Evolutionary conservation across 2,113 vertebrate species (phyloP).

Genomic region (Beaufortia kweichowensis): DNA sequence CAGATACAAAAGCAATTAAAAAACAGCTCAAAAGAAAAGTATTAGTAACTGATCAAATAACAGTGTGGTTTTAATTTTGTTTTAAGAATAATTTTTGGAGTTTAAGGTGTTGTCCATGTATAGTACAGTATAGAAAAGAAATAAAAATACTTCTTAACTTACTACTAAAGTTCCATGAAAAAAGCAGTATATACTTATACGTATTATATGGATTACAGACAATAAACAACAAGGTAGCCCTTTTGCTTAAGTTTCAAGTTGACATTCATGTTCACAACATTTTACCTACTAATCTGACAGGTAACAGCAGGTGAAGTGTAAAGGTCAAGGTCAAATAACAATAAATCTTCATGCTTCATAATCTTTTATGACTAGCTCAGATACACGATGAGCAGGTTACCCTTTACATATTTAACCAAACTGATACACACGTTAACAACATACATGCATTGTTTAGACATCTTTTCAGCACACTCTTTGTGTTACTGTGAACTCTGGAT

Average conservation of each 20-base stretch:
- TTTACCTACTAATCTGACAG: not conserved
- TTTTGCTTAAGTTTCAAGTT: no score
- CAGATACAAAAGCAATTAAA: no score
- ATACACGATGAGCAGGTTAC: not conserved
- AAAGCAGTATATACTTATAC: no score
- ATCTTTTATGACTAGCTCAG: not conserved
- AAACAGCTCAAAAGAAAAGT: not conserved
- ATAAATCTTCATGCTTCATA: not conserved
- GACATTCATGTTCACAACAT: no score
- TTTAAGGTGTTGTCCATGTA: no score
- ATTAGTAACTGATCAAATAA: not conserved
- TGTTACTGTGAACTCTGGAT: not conserved
- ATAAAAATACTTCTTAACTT: no score
- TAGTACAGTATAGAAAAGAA: no score
- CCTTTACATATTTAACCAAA: not conserved
- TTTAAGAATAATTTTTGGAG: not conserved
- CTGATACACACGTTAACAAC: not conserved
- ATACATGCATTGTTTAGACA: not conserved
- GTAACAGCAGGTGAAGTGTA: not conserved
- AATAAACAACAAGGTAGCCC: no score
- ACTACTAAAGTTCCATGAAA: no score
- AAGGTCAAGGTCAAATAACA: conserved; percentile 14
- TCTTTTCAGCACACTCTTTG: not conserved
- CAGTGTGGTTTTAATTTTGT: not conserved
- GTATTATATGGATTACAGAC: no score